Evolutionary conservation across 2,888 invertebrate species (phyloP).

Genomic region (Noctua janthe): DNA sequence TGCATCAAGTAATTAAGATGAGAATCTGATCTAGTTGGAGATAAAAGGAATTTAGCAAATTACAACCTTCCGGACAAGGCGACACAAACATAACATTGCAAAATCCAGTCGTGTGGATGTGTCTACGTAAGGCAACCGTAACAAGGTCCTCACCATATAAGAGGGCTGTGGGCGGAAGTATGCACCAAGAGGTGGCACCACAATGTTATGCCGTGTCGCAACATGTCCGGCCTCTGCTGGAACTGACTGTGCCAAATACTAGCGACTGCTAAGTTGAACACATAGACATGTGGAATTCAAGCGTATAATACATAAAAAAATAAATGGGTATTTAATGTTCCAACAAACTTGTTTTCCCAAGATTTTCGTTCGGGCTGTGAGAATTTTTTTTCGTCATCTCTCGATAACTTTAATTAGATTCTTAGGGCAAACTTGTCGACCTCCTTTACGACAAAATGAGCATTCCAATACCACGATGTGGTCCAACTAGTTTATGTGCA

Average conservation of each 20-base stretch:
- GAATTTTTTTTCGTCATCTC: slow-evolving; percentile 59
- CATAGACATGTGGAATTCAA: slow-evolving; percentile 20
- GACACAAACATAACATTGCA: slow-evolving; percentile 74
- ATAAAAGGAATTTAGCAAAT: slow-evolving; percentile 77
- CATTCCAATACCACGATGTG: slow-evolving; percentile 60
- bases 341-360: slow-evolving; percentile 50
- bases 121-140: slow-evolving; percentile 78
- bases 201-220: slow-evolving; percentile 71
- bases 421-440: slow-evolving; percentile 69
- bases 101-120: slow-evolving; percentile 76
- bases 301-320: slow-evolving; percentile 19
- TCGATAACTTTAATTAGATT: slow-evolving; percentile 72
- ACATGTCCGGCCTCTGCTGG: slow-evolving; percentile 67
- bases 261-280: neutral
- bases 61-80: slow-evolving; percentile 75
- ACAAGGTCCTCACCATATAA: slow-evolving; percentile 85
- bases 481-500: slow-evolving; percentile 61
- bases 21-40: slow-evolving; percentile 67
- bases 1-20: slow-evolving; percentile 76
- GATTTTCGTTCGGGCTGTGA: slow-evolving; percentile 41
- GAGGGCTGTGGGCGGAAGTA: slow-evolving; percentile 85
- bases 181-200: slow-evolving; percentile 72
- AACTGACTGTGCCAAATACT: slow-evolving; percentile 50
- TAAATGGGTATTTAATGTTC: slow-evolving; percentile 26
- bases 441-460: slow-evolving; percentile 69